These are phyloP conservation scores for Onychomys leucogaster DNA, from an alignment of 2,797 vertebrate species.

Conservation along the genomic window DNA sequence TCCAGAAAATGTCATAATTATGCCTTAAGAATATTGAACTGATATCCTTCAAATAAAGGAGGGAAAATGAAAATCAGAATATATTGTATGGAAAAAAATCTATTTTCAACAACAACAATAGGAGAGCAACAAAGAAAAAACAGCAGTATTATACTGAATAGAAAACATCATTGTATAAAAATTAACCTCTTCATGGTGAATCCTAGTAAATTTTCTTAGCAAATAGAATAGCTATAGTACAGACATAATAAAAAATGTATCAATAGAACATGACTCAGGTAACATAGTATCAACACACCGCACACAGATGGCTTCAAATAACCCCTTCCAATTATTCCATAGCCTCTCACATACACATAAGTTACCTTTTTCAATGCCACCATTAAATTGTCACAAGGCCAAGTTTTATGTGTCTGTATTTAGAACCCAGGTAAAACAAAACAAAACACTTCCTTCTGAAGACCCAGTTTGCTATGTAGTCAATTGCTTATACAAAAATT, in stretches of 20 bases:
- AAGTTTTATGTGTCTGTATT: background rate
- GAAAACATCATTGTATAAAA: background rate
- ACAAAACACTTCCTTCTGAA: background rate
- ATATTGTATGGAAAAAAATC: background rate
- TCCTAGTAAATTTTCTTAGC: conserved; percentile 6
- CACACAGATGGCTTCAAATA: background rate
- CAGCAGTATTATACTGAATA: background rate
- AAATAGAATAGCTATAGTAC: background rate
- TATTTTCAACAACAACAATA: background rate
- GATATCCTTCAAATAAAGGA: background rate
- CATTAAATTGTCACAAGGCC: background rate
- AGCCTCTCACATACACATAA: background rate
- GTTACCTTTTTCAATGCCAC: background rate
- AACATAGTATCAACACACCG: background rate
- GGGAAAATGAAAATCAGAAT: background rate
- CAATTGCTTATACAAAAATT: background rate
- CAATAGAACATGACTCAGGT: background rate
- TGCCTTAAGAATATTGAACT: conserved; percentile 43
- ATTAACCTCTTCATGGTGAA: background rate
- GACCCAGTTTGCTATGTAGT: background rate
- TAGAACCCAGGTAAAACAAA: background rate
- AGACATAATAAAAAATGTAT: background rate
- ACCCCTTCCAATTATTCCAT: background rate
- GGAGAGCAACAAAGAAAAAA: background rate
- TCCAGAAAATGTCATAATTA: background rate